These are phyloP conservation scores for Pipistrellus nathusii DNA, from an alignment of 2,797 vertebrate genomes.

Conservation along the genomic window DNA sequence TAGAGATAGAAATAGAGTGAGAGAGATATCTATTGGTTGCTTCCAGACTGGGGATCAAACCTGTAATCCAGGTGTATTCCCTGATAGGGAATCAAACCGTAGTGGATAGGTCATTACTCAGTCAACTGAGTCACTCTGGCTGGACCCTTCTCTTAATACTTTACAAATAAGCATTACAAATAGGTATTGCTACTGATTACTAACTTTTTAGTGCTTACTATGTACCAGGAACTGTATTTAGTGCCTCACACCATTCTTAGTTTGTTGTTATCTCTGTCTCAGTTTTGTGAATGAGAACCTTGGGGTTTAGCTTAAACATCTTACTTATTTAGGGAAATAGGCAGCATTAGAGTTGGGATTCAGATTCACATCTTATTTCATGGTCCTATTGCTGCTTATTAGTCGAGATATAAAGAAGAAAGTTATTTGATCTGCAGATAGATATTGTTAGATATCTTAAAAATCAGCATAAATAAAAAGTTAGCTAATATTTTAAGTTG, in stretches of 20 bases:
- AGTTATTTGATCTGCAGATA: constrained; percentile 37
- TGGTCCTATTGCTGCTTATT: constrained; percentile 46
- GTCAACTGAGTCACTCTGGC: not conserved
- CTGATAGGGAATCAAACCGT: not conserved
- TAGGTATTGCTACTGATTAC: not conserved
- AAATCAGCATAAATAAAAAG: constrained; percentile 45
- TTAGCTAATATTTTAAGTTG: constrained; percentile 43
- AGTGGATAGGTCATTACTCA: not conserved
- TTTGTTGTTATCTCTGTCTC: not conserved
- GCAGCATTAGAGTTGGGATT: constrained; percentile 26
- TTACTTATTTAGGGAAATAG: constrained; percentile 36
- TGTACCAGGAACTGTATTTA: not conserved
- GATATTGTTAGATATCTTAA: constrained; percentile 28
- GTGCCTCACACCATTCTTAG: not conserved
- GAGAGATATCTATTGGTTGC: not conserved
- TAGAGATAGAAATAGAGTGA: not conserved
- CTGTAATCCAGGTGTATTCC: not conserved
- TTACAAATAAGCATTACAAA: not conserved
- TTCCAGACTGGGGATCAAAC: not conserved
- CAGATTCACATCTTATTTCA: constrained; percentile 29
- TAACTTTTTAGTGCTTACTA: not conserved
- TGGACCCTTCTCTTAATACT: not conserved
- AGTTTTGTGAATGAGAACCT: constrained; percentile 13
- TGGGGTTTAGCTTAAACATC: not conserved
- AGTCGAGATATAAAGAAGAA: not conserved